Base-by-base conservation (phyloP, 2,888 invertebrate genomes). In the Polydrusus pterygomalis region DNA sequence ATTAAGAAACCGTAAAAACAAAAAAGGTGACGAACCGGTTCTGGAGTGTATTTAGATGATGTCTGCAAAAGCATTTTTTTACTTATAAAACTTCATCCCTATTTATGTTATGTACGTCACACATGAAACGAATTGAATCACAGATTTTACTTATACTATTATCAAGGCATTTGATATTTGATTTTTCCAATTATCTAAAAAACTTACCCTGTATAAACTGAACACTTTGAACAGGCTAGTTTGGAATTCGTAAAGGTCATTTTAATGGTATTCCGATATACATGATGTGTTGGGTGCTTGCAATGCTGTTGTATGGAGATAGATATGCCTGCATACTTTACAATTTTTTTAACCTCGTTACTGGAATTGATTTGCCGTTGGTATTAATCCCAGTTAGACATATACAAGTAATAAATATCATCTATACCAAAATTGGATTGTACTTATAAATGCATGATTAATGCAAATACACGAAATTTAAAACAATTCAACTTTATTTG, bases 241-340 rank as follows among this genome's bases (percentile, higher is more conserved):
- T 81, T 74, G 83, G 83, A 83, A 83, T 83, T 83, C 75, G 78
- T 78, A 83, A 83, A 83, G 83, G 83, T 83, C 81, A 83, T 74
- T 80, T 70, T 76, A 76, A 76, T 76, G 68, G 76, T 76, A 76
- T 77, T 77, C 77, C 70, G 77, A 77, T 77, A 77, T 64, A 77
- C 77, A 73, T 77, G 73, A 77, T 77, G 77, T 73, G 73, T 77
- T 67, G 70, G 56, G 58, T 56, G 76, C 67, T 67, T 45, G 67
- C 58, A 47, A 64, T 75, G 69, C 45, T 70, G 67, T 60, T 62
- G 72, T 69, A 58, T 62, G 64, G 62, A 63, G 60, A 64, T 75
- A 70, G 60, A 68, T 74, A 74, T 67, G 74, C 63, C 58, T 74
- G 63, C 70, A 71, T 75, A 68, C 49, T 67, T 75, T 58, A 43